phyloP scores from a whole-genome alignment of 1,140 invertebrate genomes.

The Copidosoma floridanum region DNA sequence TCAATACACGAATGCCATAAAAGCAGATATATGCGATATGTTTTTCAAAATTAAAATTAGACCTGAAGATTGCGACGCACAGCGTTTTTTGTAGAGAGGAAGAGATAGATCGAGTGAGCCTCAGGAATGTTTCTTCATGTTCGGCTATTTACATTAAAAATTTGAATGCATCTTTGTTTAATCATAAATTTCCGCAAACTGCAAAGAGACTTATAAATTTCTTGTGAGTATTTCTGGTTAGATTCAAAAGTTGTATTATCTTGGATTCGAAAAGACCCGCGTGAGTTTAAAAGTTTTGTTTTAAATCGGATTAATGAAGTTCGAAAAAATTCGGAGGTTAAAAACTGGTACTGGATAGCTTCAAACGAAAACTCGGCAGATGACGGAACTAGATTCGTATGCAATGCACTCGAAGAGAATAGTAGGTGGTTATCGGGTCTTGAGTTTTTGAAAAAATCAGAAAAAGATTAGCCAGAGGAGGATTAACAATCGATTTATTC shows the following conservation, averaged over 20 bases:
- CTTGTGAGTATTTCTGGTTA: slow-evolving; percentile 30
- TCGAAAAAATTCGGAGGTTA: slow-evolving; percentile 20
- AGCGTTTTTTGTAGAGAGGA: slow-evolving; percentile 38
- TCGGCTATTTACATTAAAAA: slow-evolving; percentile 31
- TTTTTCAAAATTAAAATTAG: slow-evolving; percentile 38
- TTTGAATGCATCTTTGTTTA: slow-evolving; percentile 6
- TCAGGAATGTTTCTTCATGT: slow-evolving; percentile 35
- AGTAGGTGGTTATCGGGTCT: slow-evolving; percentile 31
- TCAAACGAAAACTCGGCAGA: slow-evolving; percentile 36
- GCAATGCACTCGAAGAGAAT: not conserved
- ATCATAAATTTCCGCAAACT: not conserved
- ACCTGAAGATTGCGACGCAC: slow-evolving; percentile 29
- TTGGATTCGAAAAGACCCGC: slow-evolving; percentile 35
- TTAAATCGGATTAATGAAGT: slow-evolving; percentile 49
- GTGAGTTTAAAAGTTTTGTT: slow-evolving; percentile 45
- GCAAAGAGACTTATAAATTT: not conserved
- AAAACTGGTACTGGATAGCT: slow-evolving; percentile 35
- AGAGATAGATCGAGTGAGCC: slow-evolving; percentile 12
- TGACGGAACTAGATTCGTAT: slow-evolving; percentile 18
- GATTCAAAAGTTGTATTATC: slow-evolving; percentile 41
- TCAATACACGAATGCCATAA: slow-evolving; percentile 30
- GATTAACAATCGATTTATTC: no score
- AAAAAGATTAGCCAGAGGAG: no score
- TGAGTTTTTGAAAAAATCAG: not conserved
- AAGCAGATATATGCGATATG: slow-evolving; percentile 45